Evolutionary conservation across 2,888 invertebrate species (phyloP), one percentile per base, ranked within the genome.

Genomic region (Physocephala rufipes): DNA sequence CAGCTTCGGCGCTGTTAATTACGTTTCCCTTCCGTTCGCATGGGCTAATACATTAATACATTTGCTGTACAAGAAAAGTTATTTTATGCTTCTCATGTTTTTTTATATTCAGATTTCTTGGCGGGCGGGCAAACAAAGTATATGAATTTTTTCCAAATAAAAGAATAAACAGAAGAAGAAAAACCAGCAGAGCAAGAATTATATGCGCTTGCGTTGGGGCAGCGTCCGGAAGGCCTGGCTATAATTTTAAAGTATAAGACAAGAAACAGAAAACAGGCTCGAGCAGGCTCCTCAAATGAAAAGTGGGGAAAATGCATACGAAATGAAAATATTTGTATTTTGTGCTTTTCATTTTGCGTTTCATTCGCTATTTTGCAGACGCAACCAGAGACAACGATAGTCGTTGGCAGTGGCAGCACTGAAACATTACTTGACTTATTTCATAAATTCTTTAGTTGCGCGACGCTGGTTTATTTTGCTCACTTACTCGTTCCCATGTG

Each of bases 271-370:
- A 36, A 73, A 70, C 74, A 74, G 74, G 72, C 74, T 74, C 74
- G 47, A 19, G 63, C 21, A n/a, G 30, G 58, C 67, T 64, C 62
- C 71, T 70, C 64, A 70, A 28, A 70, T 59, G 65, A 70, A 58
- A 63, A 49, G 68, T 67, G 65, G 67, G n/a, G 63, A 74, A 74
- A 73, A 72, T 68, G 71, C 69, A 71, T 55, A 63, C 70, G 71
- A 74, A 72, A 74, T 71, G 71, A 71, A 74, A 74, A 74, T 74
- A 71, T 74, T 74, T 74, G 71, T 73, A 71, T 73, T 74, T 74
- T 71, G 67, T 71, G 61, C 67, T 70, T 65, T 68, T 71, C 53
- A 69, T 70, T 61, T 69, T 66, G 65, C 71, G 70, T 70, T 70
- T 36, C 68, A 69, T 72, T 72, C 59, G 71, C 67, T 63, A 67